phyloP scores from a whole-genome alignment of 1,140 invertebrate genomes.

The Penaeus chinensis region DNA sequence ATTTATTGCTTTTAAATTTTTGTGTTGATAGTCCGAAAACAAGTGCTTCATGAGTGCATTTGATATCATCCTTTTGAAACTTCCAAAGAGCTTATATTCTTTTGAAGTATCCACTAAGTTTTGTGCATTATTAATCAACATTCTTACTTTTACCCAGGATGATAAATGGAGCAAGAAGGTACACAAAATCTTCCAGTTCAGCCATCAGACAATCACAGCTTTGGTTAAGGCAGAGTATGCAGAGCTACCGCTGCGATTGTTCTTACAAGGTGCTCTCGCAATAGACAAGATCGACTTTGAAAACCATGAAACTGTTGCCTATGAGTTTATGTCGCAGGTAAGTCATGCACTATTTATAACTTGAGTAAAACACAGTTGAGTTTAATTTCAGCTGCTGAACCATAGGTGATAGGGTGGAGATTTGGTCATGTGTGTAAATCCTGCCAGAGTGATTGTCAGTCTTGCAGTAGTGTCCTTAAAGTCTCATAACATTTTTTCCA shows the following conservation, averaged over 20 bases:
- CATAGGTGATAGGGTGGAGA: too few relatives aligned
- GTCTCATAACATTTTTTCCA: too few relatives aligned
- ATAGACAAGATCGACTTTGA: conserved; percentile 93
- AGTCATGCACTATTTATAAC: conserved; percentile 12
- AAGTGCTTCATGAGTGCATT: conserved; percentile 68
- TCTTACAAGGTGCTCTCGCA: conserved; percentile 93
- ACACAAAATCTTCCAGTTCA: conserved; percentile 98
- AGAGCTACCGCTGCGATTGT: conserved; percentile 91
- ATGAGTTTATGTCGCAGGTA: conserved; percentile 97
- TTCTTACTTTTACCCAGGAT: conserved; percentile 73
- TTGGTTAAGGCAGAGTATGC: conserved; percentile 93
- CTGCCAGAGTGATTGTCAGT: too few relatives aligned
- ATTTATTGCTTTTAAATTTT: conserved; percentile 34
- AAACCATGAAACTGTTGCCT: conserved; percentile 95
- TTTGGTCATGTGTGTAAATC: too few relatives aligned
- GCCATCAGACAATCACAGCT: conserved; percentile 92
- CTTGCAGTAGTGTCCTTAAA: too few relatives aligned
- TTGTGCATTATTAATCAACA: conserved; percentile 37
- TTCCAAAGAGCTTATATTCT: too few relatives aligned
- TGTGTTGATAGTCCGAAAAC: too few relatives aligned
- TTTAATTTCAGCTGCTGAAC: not conserved
- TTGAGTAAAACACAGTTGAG: not conserved
- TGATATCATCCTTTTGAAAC: not conserved
- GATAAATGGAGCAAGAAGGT: conserved; percentile 99
- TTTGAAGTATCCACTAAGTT: conserved; percentile 10